These are phyloP conservation scores for Myiothlypis chrysogaster DNA, from an alignment of 2,797 vertebrate species.

Conservation along the genomic window DNA sequence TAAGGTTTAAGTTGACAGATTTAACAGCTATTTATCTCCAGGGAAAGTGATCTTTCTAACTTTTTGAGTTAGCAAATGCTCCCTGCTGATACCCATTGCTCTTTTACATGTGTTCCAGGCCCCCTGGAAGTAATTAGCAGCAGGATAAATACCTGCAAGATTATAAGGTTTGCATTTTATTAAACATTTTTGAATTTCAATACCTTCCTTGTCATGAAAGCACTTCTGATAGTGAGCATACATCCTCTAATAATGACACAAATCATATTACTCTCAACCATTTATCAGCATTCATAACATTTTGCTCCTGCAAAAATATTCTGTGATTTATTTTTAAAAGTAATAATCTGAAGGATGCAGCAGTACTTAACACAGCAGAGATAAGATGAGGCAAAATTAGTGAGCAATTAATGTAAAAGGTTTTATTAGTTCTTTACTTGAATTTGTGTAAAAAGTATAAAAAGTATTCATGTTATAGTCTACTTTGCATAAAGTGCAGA, in stretches of 20 bases:
- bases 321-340: slow-evolving; percentile 49
- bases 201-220: slow-evolving; percentile 49
- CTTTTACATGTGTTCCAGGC: slow-evolving; percentile 49
- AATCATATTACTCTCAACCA: slow-evolving; percentile 41
- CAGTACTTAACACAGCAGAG: neutral
- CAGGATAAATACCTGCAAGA: slow-evolving; percentile 63
- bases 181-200: slow-evolving; percentile 53
- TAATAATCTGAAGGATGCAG: slow-evolving; percentile 7
- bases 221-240: neutral
- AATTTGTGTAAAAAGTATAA: neutral
- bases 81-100: slow-evolving; percentile 58
- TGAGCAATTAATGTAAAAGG: slow-evolving; percentile 1
- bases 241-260: slow-evolving; percentile 43
- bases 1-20: slow-evolving; percentile 58
- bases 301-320: slow-evolving; percentile 23
- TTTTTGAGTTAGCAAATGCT: slow-evolving; percentile 54
- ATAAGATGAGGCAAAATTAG: slow-evolving; percentile 32
- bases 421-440: neutral
- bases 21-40: slow-evolving; percentile 56
- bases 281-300: slow-evolving; percentile 2
- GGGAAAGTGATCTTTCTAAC: slow-evolving; percentile 45
- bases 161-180: slow-evolving; percentile 57
- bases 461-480: neutral
- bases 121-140: slow-evolving; percentile 64
- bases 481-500: neutral